Evolutionary conservation across 1,140 invertebrate species (phyloP).

Genomic region (Drosophila orena): DNA sequence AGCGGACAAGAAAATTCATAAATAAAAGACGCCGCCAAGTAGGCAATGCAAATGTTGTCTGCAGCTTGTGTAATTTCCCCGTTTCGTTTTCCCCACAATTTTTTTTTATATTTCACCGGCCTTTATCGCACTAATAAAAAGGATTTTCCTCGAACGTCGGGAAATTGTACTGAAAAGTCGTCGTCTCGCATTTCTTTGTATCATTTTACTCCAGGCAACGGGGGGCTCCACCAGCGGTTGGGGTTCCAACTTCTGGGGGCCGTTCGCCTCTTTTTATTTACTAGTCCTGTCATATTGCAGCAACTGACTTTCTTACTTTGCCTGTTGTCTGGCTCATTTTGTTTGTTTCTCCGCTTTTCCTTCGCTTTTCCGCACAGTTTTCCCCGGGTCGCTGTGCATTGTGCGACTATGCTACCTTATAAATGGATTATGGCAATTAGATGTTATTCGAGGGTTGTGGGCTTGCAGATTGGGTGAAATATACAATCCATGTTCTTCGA

Average conservation of each 20-base stretch:
- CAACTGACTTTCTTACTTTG: constrained; percentile 36
- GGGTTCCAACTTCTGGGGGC: constrained; percentile 19
- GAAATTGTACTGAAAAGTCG: constrained; percentile 33
- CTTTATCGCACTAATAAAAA: constrained; percentile 82
- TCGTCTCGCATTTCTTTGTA: constrained; percentile 75
- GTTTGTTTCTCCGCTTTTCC: constrained; percentile 52
- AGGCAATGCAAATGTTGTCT: constrained; percentile 73
- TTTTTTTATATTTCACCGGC: constrained; percentile 46
- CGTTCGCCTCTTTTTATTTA: constrained; percentile 55
- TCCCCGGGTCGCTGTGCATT: constrained; percentile 32
- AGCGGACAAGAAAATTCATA: constrained; percentile 32
- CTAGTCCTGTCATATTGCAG: constrained; percentile 75
- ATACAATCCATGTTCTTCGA: constrained; percentile 28
- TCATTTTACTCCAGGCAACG: constrained; percentile 63
- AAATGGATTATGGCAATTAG: constrained; percentile 82
- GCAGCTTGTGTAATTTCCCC: constrained; percentile 24
- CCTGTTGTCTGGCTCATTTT: constrained; percentile 57
- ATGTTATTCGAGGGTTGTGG: constrained; percentile 21
- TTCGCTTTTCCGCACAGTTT: constrained; percentile 25
- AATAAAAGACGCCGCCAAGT: constrained; percentile 76
- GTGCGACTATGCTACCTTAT: constrained; percentile 55
- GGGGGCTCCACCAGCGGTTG: constrained; percentile 12
- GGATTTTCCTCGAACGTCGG: constrained; percentile 69
- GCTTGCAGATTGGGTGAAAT: constrained; percentile 14
- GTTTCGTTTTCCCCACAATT: constrained; percentile 18